Conservation (phyloP, 2,888 invertebrate species). For the Andrena trimmerana region DNA sequence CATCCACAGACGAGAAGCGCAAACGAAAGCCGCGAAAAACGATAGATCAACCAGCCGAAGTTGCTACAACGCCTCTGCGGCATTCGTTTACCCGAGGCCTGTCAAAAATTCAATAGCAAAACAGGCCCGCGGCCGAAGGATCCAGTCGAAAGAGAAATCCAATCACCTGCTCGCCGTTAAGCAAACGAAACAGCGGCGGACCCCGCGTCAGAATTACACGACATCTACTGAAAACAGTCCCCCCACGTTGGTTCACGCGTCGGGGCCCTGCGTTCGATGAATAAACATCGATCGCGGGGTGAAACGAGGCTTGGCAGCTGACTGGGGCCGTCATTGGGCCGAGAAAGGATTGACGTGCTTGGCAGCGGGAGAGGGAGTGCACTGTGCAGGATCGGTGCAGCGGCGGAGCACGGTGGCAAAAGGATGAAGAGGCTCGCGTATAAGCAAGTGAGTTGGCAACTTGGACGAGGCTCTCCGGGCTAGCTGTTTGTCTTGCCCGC, state of each 20-base stretch:
- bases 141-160: not conserved
- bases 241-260: not conserved
- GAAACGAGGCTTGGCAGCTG: constrained; percentile 16
- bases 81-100: not conserved
- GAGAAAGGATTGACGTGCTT: constrained; percentile 22
- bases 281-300: constrained; percentile 47
- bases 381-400: constrained; percentile 1
- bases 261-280: constrained; percentile 10
- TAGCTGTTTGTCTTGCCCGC: constrained; percentile 70
- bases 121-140: not conserved
- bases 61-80: not conserved
- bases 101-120: constrained; percentile 3
- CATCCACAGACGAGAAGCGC: not conserved
- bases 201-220: constrained; percentile 15
- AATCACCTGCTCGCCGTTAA: constrained; percentile 16
- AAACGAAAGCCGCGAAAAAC: not conserved
- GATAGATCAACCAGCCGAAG: not conserved
- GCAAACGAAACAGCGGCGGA: constrained; percentile 34
- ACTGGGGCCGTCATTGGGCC: constrained; percentile 19
- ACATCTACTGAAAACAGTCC: constrained; percentile 31
- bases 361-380: not conserved
- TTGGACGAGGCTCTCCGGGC: constrained; percentile 51
- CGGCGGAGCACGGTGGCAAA: constrained; percentile 9
- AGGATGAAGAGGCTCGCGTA: constrained; percentile 56
- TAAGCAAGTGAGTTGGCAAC: constrained; percentile 69